Base-by-base conservation (phyloP, 1,140 invertebrate species). In the Pogonomyrmex californicus region DNA sequence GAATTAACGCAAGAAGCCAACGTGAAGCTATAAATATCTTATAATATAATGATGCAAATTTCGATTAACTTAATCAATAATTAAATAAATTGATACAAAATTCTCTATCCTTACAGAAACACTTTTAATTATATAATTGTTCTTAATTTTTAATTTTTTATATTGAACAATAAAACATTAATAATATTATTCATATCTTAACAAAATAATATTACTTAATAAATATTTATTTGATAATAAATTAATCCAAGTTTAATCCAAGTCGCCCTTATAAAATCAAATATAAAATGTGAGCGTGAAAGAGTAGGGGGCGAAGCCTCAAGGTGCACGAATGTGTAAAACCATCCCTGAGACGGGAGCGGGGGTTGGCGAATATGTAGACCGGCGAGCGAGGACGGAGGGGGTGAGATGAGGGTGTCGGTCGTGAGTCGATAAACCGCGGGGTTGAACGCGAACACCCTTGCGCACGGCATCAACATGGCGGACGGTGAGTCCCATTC, bases 401-500 rank as follows among this genome's bases (percentile, higher is more conserved):
- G 49, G 56, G 85, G 58, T 63, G 75, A 76, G 79, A 86, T 81
- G 90, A 91, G 93, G 93, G 92, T 93, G 93, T 93, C 91, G 92
- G 92, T 93, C 92, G 93, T 88, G 88, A 93, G 93, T 94, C 93
- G 93, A 94, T 94, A 94, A 94, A 93, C 91, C 81, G 87, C 91
- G 87, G 85, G 87, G 62, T n/a, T 78, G 90, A 92, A 93, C 92
- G 93, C 87, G 89, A 90, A 87, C 92, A 93, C 92, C 89, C 86
- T 91, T 93, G 93, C 93, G 93, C 93, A 91, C 93, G 90, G 91
- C 90, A 93, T 89, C 93, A 94, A 93, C 92, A 94, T 94, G 93
- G 93, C 93, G 88, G 92, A 89, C 91, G 92, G 91, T 92, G 87
- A 90, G 88, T 91, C 87, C 79, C 90, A 86, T 88, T 90, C 78